Evolutionary conservation across 2,888 invertebrate genomes (phyloP).

Genomic region (Melikaiella ostensackeni): DNA sequence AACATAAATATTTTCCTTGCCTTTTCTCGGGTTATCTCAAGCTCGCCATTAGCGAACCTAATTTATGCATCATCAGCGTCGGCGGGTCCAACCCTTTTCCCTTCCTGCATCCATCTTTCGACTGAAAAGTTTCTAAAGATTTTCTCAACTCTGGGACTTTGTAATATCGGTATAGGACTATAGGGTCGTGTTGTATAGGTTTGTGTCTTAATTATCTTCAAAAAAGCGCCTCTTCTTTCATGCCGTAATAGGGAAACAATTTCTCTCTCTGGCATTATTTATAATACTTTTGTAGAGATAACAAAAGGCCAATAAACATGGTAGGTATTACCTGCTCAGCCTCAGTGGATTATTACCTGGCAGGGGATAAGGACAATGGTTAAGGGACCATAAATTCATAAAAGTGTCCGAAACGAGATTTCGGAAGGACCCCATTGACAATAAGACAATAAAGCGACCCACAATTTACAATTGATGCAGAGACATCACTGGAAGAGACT

Average conservation of each 20-base stretch:
- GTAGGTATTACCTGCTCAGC: slow-evolving; percentile 53
- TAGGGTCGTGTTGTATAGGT: slow-evolving; percentile 14
- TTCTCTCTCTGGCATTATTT: slow-evolving; percentile 44
- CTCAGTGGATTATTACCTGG: slow-evolving; percentile 48
- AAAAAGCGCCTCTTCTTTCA: slow-evolving; percentile 59
- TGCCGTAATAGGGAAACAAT: slow-evolving; percentile 54
- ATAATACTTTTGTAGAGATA: slow-evolving; percentile 54
- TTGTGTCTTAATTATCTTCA: slow-evolving; percentile 70
- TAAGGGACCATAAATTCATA: slow-evolving; percentile 71
- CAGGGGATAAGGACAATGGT: slow-evolving; percentile 58
- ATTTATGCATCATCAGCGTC: slow-evolving; percentile 75
- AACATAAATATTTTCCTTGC: slow-evolving; percentile 67
- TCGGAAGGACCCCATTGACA: slow-evolving; percentile 56
- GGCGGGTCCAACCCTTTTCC: slow-evolving; percentile 67
- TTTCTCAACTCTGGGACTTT: slow-evolving; percentile 54
- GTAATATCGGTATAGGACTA: background rate
- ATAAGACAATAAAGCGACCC: slow-evolving; percentile 67
- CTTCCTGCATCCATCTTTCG: slow-evolving; percentile 71
- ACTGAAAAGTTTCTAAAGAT: slow-evolving; percentile 73
- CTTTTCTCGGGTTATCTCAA: slow-evolving; percentile 62
- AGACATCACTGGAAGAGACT: slow-evolving; percentile 44
- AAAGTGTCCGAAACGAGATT: slow-evolving; percentile 65
- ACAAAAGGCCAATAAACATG: slow-evolving; percentile 64
- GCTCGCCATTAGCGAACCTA: slow-evolving; percentile 72
- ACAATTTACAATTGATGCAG: slow-evolving; percentile 40